phyloP scores from a whole-genome alignment of 2,888 invertebrate species.

The Colostygia pectinataria region DNA sequence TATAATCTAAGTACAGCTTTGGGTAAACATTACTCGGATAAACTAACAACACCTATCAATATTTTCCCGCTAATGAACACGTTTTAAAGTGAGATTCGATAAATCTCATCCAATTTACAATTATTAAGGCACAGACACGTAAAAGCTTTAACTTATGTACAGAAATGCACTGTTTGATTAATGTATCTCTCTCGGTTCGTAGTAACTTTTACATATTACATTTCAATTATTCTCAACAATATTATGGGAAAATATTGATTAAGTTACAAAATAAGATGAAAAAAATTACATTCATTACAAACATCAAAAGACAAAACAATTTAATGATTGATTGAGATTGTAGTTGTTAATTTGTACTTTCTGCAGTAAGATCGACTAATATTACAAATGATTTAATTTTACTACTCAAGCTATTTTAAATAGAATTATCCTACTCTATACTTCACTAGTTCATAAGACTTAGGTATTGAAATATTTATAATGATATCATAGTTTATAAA shows the following conservation, averaged over 20 bases:
- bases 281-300: background rate
- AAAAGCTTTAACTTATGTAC: slow-evolving; percentile 10
- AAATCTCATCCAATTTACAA: slow-evolving; percentile 17
- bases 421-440: slow-evolving; percentile 19
- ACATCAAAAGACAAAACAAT: background rate
- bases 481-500: slow-evolving; percentile 23
- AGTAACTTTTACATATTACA: background rate
- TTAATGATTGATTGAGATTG: slow-evolving; percentile 1
- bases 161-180: slow-evolving; percentile 2
- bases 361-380: slow-evolving; percentile 6
- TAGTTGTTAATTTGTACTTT: slow-evolving; percentile 20
- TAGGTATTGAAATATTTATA: slow-evolving; percentile 23
- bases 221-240: slow-evolving; percentile 1
- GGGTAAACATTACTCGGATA: background rate
- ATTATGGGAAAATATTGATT: slow-evolving; percentile 17
- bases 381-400: slow-evolving; percentile 13
- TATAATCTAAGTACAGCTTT: background rate
- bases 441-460: slow-evolving; percentile 25
- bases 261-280: background rate
- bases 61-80: slow-evolving; percentile 14
- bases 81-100: slow-evolving; percentile 3
- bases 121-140: slow-evolving; percentile 23
- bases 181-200: background rate
- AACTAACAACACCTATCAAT: slow-evolving; percentile 10
- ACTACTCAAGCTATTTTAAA: slow-evolving; percentile 21